A percentile compares a stretch with the other conserved stretches of the same genome.
Evolutionary conservation across 2,888 invertebrate species (phyloP).

Genomic region (Auanema sp.): DNA sequence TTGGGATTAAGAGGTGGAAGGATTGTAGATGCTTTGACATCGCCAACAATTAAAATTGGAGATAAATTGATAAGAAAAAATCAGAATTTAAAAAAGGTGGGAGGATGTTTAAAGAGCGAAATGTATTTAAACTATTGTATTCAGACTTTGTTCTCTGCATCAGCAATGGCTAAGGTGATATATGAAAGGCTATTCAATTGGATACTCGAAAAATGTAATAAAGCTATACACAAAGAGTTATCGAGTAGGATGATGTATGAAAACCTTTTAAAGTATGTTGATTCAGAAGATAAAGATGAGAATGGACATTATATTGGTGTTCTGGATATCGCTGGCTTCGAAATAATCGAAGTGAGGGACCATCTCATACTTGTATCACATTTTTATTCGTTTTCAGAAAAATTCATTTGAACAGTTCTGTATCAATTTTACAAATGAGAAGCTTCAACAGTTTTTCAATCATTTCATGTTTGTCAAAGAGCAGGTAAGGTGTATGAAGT

Average conservation of each 20-base stretch:
- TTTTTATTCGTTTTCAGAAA: conserved; percentile 24
- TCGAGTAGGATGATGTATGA: too few species aligned
- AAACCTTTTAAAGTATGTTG: background rate
- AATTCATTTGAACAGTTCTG: conserved; percentile 63
- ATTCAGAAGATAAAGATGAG: conserved; percentile 18
- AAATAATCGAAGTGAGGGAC: conserved; percentile 49
- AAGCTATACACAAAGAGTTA: conserved; percentile 29
- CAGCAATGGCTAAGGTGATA: conserved; percentile 56
- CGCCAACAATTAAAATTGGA: conserved; percentile 68
- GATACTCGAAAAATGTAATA: conserved; percentile 56
- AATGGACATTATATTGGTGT: conserved; percentile 54
- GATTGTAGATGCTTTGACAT: conserved; percentile 66
- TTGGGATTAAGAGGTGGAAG: conserved; percentile 43
- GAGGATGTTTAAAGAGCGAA: conserved; percentile 1
- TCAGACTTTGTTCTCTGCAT: conserved; percentile 47
- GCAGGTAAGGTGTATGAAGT: conserved; percentile 4
- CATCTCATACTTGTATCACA: background rate
- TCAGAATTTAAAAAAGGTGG: conserved; percentile 67
- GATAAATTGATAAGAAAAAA: conserved; percentile 67
- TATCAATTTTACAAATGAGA: conserved; percentile 63
- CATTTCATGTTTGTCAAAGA: conserved; percentile 60
- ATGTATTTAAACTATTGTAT: conserved; percentile 6
- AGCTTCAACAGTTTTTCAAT: conserved; percentile 63
- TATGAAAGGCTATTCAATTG: conserved; percentile 59
- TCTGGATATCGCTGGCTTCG: conserved; percentile 63